These are phyloP conservation scores for Epinotia nisella DNA, from an alignment of 2,888 invertebrate species.

Conservation along the genomic window DNA sequence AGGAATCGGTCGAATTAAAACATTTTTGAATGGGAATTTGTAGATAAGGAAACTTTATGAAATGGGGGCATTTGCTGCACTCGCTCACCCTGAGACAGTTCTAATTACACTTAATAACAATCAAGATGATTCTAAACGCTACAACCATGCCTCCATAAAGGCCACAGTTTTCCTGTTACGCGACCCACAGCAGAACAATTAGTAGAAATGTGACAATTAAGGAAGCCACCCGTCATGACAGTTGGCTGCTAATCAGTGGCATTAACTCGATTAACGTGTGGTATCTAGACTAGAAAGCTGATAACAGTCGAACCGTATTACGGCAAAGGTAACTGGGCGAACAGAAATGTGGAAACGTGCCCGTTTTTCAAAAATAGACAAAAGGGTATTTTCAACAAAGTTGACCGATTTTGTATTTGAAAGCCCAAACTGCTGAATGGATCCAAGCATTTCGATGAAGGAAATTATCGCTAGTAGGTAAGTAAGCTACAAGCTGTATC, in stretches of 20 bases:
- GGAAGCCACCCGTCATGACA: slow-evolving; percentile 38
- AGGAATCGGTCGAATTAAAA: no score
- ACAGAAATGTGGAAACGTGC: not conserved
- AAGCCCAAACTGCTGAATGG: no score
- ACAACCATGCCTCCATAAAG: not conserved
- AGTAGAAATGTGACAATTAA: slow-evolving; percentile 56
- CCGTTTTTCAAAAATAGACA: not conserved
- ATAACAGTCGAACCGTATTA: slow-evolving; percentile 12
- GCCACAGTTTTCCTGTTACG: slow-evolving; percentile 19
- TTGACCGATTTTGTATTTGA: no score
- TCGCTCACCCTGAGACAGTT: not conserved
- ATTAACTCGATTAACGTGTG: slow-evolving; percentile 31
- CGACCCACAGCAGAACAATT: slow-evolving; percentile 43
- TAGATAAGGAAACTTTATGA: no score
- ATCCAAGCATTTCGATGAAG: no score
- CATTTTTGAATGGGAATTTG: no score
- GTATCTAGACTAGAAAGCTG: slow-evolving; percentile 43
- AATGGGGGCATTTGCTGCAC: no score
- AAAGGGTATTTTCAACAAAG: no score
- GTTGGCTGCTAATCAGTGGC: slow-evolving; percentile 34
- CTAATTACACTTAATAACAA: not conserved
- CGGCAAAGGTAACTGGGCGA: not conserved
- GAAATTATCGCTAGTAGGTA: no score
- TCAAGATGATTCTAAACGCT: not conserved
- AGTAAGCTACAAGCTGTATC: no score